Percentiles rank a stretch among this genome's conserved stretches.
These are phyloP conservation scores for Pholis gunnellus DNA, from an alignment of 2,113 vertebrate species.

Conservation along the genomic window DNA sequence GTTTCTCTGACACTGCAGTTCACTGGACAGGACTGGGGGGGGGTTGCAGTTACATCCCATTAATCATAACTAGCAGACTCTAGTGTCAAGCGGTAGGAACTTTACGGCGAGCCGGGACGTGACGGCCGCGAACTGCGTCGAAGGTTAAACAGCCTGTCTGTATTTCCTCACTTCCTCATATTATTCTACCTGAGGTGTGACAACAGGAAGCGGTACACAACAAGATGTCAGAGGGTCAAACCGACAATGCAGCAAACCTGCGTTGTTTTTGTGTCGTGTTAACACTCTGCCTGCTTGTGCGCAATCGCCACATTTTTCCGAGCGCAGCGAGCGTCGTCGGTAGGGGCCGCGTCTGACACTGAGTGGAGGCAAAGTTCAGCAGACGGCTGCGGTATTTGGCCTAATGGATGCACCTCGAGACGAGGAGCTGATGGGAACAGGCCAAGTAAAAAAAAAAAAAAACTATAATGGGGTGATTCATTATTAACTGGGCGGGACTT, in stretches of 20 bases:
- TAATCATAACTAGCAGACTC: slow-evolving; percentile 54
- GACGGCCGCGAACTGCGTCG: neutral
- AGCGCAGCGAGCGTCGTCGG: slow-evolving; percentile 36
- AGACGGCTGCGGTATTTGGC: slow-evolving; percentile 47
- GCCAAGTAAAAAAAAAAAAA: slow-evolving; percentile 18
- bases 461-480: slow-evolving; percentile 43
- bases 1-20: slow-evolving; percentile 65
- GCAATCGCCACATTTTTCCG: slow-evolving; percentile 63
- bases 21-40: slow-evolving; percentile 23
- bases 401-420: slow-evolving; percentile 61
- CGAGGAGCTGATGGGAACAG: slow-evolving; percentile 41
- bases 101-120: neutral
- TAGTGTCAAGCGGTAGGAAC: slow-evolving; percentile 22
- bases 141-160: slow-evolving; percentile 24
- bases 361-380: slow-evolving; percentile 74
- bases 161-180: neutral
- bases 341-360: slow-evolving; percentile 34
- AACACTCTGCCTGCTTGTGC: slow-evolving; percentile 54
- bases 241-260: slow-evolving; percentile 55
- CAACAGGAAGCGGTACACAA: slow-evolving; percentile 23
- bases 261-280: slow-evolving; percentile 23
- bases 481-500: slow-evolving; percentile 45
- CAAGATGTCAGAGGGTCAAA: slow-evolving; percentile 48
- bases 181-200: slow-evolving; percentile 36
- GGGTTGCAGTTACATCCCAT: slow-evolving; percentile 47